Conservation (phyloP, 2,888 invertebrate species). For the Drosophila engyochracea region DNA sequence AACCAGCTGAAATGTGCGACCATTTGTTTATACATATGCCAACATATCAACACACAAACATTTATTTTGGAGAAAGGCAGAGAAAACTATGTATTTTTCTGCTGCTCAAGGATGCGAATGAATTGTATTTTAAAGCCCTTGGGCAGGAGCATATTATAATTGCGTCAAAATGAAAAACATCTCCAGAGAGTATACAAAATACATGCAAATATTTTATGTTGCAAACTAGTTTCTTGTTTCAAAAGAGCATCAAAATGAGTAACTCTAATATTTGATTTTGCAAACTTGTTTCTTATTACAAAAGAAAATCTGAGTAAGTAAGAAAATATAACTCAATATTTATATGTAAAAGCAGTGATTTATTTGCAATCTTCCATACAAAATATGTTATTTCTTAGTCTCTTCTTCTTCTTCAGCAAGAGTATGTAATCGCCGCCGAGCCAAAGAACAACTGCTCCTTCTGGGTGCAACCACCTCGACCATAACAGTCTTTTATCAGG, state of each 20-base stretch:
- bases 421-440: not conserved
- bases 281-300: not conserved
- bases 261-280: not conserved
- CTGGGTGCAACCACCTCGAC: not conserved
- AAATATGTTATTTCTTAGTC: not conserved
- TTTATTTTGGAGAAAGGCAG: slow-evolving; percentile 20
- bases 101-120: slow-evolving; percentile 20
- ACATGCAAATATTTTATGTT: not conserved
- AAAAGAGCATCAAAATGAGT: not conserved
- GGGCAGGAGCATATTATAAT: not conserved
- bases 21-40: slow-evolving; percentile 25
- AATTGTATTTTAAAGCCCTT: not conserved
- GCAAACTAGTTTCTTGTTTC: not conserved
- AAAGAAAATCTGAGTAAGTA: not conserved
- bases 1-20: slow-evolving; percentile 32
- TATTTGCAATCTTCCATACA: not conserved
- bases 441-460: not conserved
- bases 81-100: slow-evolving; percentile 1
- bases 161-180: not conserved
- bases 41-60: slow-evolving; percentile 11
- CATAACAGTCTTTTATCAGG: slow-evolving; percentile 21
- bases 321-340: not conserved
- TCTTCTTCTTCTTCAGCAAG: not conserved
- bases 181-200: not conserved
- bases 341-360: not conserved